Conservation (phyloP, 2,797 vertebrate species). For the Sebastes diploproa region DNA sequence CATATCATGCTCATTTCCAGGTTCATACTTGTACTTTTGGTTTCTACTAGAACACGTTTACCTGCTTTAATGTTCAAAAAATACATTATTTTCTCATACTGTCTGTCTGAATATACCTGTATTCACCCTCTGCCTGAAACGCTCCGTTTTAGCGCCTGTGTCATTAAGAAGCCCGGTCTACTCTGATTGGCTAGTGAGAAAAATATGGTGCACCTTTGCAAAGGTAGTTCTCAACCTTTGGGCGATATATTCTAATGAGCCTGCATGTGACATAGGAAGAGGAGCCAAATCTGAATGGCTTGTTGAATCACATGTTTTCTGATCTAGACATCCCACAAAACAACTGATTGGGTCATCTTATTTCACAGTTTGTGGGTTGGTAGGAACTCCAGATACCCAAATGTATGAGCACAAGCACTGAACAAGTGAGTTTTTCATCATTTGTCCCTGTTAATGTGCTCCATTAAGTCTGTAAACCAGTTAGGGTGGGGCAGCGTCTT, state of each 20-base stretch:
- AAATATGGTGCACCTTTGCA: neutral
- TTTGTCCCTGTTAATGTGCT: conserved; percentile 17
- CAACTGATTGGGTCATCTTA: neutral
- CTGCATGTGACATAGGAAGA: neutral
- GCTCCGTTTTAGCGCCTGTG: neutral
- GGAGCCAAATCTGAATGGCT: neutral
- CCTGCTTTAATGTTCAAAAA: neutral
- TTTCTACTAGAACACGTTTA: neutral
- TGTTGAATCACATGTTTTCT: neutral
- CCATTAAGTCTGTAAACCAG: conserved; percentile 47
- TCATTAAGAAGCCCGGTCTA: neutral
- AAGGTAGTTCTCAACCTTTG: neutral
- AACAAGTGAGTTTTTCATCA: neutral
- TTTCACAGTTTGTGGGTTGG: neutral
- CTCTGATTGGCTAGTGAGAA: no score
- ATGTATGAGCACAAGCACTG: neutral
- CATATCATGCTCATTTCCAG: neutral
- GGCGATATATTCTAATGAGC: neutral
- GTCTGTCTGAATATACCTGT: neutral
- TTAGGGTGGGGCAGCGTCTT: conserved; percentile 30
- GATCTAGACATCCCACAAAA: neutral
- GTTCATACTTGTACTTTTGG: neutral
- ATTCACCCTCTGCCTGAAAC: neutral
- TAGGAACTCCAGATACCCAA: neutral
- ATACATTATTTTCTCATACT: neutral